phyloP scores from a whole-genome alignment of 2,888 invertebrate genomes.

The Fragum whitleyi region DNA sequence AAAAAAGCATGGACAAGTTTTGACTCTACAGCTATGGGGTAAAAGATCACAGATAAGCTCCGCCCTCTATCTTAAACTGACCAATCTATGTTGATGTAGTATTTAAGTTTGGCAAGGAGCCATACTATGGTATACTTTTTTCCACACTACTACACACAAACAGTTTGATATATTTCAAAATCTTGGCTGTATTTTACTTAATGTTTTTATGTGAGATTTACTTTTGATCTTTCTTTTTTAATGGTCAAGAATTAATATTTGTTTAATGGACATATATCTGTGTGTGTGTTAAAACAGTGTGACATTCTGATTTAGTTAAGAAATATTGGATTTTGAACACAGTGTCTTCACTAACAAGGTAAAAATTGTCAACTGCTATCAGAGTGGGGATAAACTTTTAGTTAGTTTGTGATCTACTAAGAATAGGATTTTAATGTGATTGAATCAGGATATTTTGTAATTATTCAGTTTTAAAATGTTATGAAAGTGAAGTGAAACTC shows the following conservation, averaged over 20 bases:
- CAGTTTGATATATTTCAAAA: slow-evolving; percentile 11
- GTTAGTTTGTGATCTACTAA: not conserved
- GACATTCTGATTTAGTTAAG: not conserved
- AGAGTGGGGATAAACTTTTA: not conserved
- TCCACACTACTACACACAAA: slow-evolving; percentile 32
- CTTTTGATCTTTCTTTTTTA: slow-evolving; percentile 31
- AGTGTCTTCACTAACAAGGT: not conserved
- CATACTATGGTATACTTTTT: slow-evolving; percentile 40
- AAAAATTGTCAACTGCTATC: not conserved
- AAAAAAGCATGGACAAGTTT: not conserved
- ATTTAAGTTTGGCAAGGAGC: slow-evolving; percentile 39
- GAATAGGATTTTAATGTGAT: not conserved
- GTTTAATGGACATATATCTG: not conserved
- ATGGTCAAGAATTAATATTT: slow-evolving; percentile 9
- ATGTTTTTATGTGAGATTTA: slow-evolving; percentile 10
- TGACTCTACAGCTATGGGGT: slow-evolving; percentile 12
- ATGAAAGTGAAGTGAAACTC: not conserved
- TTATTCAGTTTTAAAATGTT: not conserved
- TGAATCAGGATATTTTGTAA: too few species aligned
- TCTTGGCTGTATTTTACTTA: slow-evolving; percentile 13
- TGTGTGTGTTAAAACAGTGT: not conserved
- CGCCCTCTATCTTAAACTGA: slow-evolving; percentile 19
- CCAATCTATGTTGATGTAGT: slow-evolving; percentile 28
- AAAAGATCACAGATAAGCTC: slow-evolving; percentile 11
- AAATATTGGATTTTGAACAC: slow-evolving; percentile 16